phyloP scores from a whole-genome alignment of 2,113 vertebrate genomes.

The Thamnaconus septentrionalis region DNA sequence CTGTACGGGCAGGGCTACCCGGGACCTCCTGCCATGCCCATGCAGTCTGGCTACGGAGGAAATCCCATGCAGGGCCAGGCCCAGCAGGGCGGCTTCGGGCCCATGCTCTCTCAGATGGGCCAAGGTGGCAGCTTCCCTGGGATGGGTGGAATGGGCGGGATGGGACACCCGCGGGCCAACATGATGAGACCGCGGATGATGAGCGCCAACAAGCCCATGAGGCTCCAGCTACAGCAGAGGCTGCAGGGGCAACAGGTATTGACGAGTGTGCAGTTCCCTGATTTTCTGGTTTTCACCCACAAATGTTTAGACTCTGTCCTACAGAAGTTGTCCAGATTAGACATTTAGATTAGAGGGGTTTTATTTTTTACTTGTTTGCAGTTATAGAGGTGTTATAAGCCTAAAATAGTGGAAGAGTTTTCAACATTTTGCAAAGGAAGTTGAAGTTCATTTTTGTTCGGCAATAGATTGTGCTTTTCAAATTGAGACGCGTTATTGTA shows the following conservation, averaged over 20 bases:
- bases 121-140: constrained; percentile 79
- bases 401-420: background rate
- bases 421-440: background rate
- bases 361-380: background rate
- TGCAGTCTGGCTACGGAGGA: constrained; percentile 83
- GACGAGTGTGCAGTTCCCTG: background rate
- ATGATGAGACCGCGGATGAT: constrained; percentile 87
- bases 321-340: background rate
- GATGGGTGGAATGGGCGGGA: constrained; percentile 76
- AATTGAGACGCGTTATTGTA: no score
- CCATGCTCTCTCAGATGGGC: constrained; percentile 79
- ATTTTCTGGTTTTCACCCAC: background rate
- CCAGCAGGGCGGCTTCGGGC: constrained; percentile 69
- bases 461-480: no score
- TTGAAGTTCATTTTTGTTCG: no score
- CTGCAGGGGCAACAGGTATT: constrained; percentile 96
- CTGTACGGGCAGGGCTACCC: constrained; percentile 88
- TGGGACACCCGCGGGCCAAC: constrained; percentile 84
- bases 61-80: constrained; percentile 69
- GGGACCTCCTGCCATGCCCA: constrained; percentile 80
- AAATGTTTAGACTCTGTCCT: background rate
- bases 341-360: background rate
- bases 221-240: constrained; percentile 95
- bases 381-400: background rate
- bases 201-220: constrained; percentile 89